Base-by-base conservation (phyloP, 2,113 vertebrate species). In the Rhinolophus ferrumequinum region DNA sequence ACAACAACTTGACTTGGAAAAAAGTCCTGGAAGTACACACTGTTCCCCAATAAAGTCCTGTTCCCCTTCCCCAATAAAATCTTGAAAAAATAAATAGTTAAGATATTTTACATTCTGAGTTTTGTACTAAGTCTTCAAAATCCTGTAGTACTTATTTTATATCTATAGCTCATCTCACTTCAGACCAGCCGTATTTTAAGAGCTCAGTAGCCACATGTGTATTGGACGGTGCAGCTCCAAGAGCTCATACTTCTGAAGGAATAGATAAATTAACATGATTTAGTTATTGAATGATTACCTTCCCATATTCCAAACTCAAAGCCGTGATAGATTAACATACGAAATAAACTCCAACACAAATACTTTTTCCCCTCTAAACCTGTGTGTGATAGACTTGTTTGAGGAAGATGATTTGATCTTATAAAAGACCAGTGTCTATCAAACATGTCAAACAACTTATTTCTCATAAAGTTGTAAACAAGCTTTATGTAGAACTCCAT, bases 361-460 rank as follows among this genome's bases (percentile, higher is more conserved):
- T 67, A 14, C 33, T 75, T 83, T 90, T 92, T 16, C 28, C 13
- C 47, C 35, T 75, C n/a, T 47, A 82, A 90, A 72, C 10, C 13
- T 64, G n/a, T 88, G 3, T 92, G 50, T 73, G 56, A 72, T 92
- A 69, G 69, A 80, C 84, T 92, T 83, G 8, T 88, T 83, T 90
- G 26, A 22, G 44, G 54, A 86, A 86, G 85, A 81, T 54, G 10
- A 73, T 64, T 73, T 90, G 35, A 66, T 80, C 33, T 38, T 84
- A 35, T 30, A 52, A 80, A 44, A 70, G 64, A 66, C 33, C 35
- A 64, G 2, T 47, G 6, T 90, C 41, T 94, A 0, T 95, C 83
- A 73, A 81, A 89, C 21, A 80, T 80, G 50, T 22, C 60, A 88
- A 13, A 81, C 13, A 54, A 26, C 33, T 84, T 75, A 47, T 72